phyloP scores from a whole-genome alignment of 1,140 invertebrate genomes.

The Drosophila elegans region DNA sequence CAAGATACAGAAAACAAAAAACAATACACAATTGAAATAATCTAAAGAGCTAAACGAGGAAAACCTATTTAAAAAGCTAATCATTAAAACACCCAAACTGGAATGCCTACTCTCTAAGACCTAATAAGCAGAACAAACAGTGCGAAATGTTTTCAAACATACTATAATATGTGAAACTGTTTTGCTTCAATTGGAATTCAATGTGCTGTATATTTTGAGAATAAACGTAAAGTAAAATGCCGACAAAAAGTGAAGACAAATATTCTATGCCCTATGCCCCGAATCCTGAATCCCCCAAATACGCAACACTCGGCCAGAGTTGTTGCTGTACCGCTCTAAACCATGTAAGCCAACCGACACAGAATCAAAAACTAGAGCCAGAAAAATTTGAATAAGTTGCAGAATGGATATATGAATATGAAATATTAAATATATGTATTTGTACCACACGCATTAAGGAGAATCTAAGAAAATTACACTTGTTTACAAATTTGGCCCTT shows the following conservation, averaged over 20 bases:
- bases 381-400: constrained; percentile 15
- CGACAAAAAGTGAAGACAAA: not conserved
- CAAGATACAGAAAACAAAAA: not conserved
- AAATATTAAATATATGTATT: constrained; percentile 11
- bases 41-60: constrained; percentile 12
- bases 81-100: constrained; percentile 15
- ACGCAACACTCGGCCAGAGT: constrained; percentile 3
- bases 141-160: constrained; percentile 15
- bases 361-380: constrained; percentile 31
- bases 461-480: constrained; percentile 4
- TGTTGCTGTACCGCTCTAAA: constrained; percentile 15
- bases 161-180: constrained; percentile 1
- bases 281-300: not conserved
- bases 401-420: not conserved
- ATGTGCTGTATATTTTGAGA: constrained; percentile 29
- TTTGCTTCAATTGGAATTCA: constrained; percentile 15
- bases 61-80: constrained; percentile 40
- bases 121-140: constrained; percentile 14
- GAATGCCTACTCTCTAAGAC: constrained; percentile 34
- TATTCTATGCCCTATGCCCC: constrained; percentile 2
- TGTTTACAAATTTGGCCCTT: constrained; percentile 3
- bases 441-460: constrained; percentile 15
- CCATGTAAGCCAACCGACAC: constrained; percentile 3
- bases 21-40: constrained; percentile 11
- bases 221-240: constrained; percentile 10